phyloP scores from a whole-genome alignment of 2,888 invertebrate genomes.

The Noctua janthe region DNA sequence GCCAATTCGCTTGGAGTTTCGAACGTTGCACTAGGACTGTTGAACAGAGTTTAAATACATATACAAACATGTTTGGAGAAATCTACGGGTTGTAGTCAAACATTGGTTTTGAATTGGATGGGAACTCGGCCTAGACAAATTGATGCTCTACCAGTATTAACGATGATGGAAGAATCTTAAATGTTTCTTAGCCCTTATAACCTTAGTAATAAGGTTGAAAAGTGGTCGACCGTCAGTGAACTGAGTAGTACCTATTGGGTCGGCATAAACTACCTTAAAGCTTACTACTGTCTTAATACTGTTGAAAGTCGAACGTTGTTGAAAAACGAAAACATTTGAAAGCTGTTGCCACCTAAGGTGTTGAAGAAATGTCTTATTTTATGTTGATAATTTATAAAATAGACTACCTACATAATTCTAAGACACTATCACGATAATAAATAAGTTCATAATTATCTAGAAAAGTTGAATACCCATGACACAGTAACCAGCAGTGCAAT shows the following conservation, averaged over 20 bases:
- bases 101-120: neutral
- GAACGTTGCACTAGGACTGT: constrained; percentile 30
- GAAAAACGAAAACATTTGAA: neutral
- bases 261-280: neutral
- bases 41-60: constrained; percentile 28
- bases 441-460: neutral
- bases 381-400: neutral
- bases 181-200: neutral
- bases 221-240: too few relatives aligned
- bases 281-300: neutral
- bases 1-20: constrained; percentile 52
- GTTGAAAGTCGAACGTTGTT: neutral
- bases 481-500: neutral
- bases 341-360: neutral
- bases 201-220: too few relatives aligned
- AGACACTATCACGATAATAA: neutral
- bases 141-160: neutral
- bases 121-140: neutral
- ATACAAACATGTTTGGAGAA: constrained; percentile 15
- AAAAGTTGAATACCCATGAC: neutral
- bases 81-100: constrained; percentile 15
- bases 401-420: neutral
- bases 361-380: neutral
- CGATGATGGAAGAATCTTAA: neutral
- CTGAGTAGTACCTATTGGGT: neutral